Evolutionary conservation across 2,888 invertebrate species (phyloP).

Genomic region (Norana najaformis): DNA sequence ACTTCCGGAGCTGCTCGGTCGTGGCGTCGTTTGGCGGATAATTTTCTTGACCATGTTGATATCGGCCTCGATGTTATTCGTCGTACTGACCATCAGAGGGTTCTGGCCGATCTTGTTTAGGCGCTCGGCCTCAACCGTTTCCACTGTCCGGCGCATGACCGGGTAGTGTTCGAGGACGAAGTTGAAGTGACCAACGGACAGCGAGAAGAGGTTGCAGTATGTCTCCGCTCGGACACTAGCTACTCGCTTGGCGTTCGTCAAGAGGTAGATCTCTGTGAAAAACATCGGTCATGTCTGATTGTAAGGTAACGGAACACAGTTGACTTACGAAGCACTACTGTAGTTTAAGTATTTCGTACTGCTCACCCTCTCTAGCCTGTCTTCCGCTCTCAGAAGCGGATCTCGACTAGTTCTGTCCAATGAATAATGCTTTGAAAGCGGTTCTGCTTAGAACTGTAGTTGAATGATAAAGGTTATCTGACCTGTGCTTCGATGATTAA

Average conservation of each 20-base stretch:
- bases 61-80: constrained; percentile 30
- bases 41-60: constrained; percentile 31
- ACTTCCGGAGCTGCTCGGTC: constrained; percentile 7
- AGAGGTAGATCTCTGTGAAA: constrained; percentile 82
- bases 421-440: no score
- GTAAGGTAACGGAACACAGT: no score
- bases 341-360: no score
- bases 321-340: no score
- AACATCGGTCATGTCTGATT: no score
- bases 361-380: no score
- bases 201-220: constrained; percentile 96
- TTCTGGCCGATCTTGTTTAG: constrained; percentile 98
- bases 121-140: constrained; percentile 96
- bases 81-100: constrained; percentile 67
- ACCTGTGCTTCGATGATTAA: no score
- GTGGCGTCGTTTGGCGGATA: constrained; percentile 27
- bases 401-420: no score
- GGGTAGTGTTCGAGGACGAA: constrained; percentile 97
- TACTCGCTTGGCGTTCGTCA: constrained; percentile 93
- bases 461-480: no score
- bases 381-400: no score
- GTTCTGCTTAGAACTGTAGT: no score
- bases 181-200: constrained; percentile 97
- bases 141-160: constrained; percentile 96
- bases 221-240: constrained; percentile 96